Base-by-base conservation (phyloP, 2,797 vertebrate genomes). In the Oophaga sylvatica region DNA sequence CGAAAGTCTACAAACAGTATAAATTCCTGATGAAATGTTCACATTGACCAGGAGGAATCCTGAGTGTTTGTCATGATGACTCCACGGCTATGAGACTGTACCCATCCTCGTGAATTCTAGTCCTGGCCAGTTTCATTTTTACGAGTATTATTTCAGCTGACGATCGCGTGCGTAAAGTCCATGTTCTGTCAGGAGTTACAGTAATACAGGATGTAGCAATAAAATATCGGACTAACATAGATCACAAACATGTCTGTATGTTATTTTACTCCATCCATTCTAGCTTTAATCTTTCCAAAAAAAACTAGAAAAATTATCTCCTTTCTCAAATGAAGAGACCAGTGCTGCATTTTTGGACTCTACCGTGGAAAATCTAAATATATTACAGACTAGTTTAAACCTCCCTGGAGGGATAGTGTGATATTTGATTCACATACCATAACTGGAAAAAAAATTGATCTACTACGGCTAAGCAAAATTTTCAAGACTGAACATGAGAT, bases 81-180 rank as follows among this genome's bases (percentile, higher is more conserved):
- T 20, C 20, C 59, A 20, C 12, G 6, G 19, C 13, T 48, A 45
- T 7, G 15, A 77, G 75, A 22, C n/a, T 20, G 5, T 22, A 41
- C 22, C 5, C 22, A 16, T 56, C n/a, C 75, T 77, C 26, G 22
- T 11, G n/a, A 48, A 20, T 62, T 80, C 78, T 31, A 53, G 59
- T 15, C 35, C 78, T 81, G 35, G 31, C 60, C 31, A 81, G 60
- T 65, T n/a, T 45, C 31, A 65, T n/a, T 80, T 65, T 63, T 81
- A 81, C 22, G 79, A 59, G 11, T 65, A 15, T 65, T 45, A 1
- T 8, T 15, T 22, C 78, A 35, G 59, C 17, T 62, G 41, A 60
- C 57, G 17, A 12, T 35, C 57, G 20, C 41, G 12, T 62, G 10
- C 31, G 31, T 62, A 0, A 80, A 29, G 19, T 79, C 26, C 17